Base-by-base conservation (phyloP, 2,113 vertebrate genomes). In the Tachycineta bicolor region DNA sequence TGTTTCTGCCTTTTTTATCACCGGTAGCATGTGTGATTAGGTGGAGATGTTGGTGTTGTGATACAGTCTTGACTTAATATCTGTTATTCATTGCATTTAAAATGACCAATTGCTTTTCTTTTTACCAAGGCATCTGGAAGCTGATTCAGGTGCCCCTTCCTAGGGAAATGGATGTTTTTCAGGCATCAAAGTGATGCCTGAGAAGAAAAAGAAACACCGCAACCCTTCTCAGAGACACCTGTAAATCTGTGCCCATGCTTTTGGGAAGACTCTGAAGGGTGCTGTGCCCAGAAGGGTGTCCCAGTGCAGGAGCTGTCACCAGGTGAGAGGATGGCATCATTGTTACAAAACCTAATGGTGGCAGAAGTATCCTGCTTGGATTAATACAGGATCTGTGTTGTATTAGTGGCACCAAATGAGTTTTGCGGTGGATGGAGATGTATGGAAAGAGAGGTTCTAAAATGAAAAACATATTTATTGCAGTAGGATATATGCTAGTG, bases 391-490 rank as follows among this genome's bases (percentile, higher is more conserved):
- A 55, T 80, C 85, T 96, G 78, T 70, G 39, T 75, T 88, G 23
- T 31, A 59, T 94, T 93, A 86, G 68, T 63, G 64, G 50, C 84
- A 93, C 87, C 46, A 74, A 81, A 95, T 74, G 47, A 90, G 71
- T 95, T 90, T 77, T 90, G 79, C n/a, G 70, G 82, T 70, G 62
- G 75, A 80, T 29, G 11, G 39, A 77, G 78, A 88, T 21, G 22
- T 83, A 77, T 23, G 60, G 71, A 90, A 94, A 77, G 47, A 83
- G 43, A 74, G 41, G 14, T 19, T 91, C 75, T 62, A 55, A 96
- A 94, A 96, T 83, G 59, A 80, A 93, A 91, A 95, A 41, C 90
- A 56, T 86, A 76, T 75, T 90, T 74, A 67, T 44, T 91, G 50
- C 71, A 67, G 55, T 50, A 77, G 84, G 74, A 70, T 86, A 74